Evolutionary conservation across 2,888 invertebrate genomes (phyloP), one percentile per base, ranked within the genome.

Genomic region (Rhabditoides inermis): DNA sequence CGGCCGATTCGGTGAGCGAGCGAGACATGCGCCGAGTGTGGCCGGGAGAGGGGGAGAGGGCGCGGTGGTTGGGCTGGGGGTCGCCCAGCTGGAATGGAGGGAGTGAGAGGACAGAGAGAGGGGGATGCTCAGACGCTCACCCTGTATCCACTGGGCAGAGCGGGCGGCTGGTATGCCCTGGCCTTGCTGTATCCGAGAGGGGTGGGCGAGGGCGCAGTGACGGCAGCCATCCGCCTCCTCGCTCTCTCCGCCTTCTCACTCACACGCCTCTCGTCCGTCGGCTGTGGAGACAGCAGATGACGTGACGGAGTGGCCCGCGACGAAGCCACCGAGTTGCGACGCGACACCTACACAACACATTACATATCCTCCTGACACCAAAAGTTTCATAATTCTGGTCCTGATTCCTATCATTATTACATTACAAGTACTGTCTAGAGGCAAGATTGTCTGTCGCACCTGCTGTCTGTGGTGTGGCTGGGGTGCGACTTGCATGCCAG

Each of bases 181-280:
- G 74, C 74, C 15, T 65, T 45, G 23, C 68, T 67, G 42, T 74
- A 74, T 4, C 69, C 61, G n/a, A 63, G 60, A 3, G 74, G 74
- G 22, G 70, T 62, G 2, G 74, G 74, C n/a, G 66, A 66, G 7
- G 61, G 56, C n/a, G 66, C 65, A 0, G 68, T 65, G 3, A 61
- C 54, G 20, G 59, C 35, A 3, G 61, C 61, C 36, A 67, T 67
- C 28, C 59, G 59, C n/a, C 56, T 55, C 7, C 63, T 47, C 1
- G 60, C 65, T 22, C 63, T 45, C 2, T 20, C 26, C 2, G 53
- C 48, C 36, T 50, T 36, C 7, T 15, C 32, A 15, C 32, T 32
- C 27, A 50, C 15, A 23, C 22, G 39, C 10, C 6, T 12, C 6
- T 18, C 39, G 7, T 20, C 39, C n/a, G 30, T n/a, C 10, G 46